phyloP scores from a whole-genome alignment of 2,113 vertebrate species.

The Micronycteris hirsuta region DNA sequence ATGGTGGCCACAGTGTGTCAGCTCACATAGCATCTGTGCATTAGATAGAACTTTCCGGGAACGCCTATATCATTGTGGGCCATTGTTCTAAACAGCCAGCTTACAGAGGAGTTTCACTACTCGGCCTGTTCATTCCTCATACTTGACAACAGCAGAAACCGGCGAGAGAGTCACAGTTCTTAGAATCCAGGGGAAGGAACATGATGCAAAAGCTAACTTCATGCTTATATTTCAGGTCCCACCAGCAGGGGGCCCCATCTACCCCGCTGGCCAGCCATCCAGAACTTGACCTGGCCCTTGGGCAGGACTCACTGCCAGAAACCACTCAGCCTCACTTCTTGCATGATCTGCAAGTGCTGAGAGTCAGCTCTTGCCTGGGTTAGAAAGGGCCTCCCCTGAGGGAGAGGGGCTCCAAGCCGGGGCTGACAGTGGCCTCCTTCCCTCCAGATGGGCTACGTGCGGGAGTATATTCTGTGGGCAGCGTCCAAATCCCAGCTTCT shows the following conservation, averaged over 20 bases:
- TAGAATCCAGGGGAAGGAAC: background rate
- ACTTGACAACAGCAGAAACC: background rate
- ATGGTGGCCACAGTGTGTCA: background rate
- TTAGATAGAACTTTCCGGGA: background rate
- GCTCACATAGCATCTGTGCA: background rate
- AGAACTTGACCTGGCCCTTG: background rate
- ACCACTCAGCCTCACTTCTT: background rate
- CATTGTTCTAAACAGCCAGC: background rate
- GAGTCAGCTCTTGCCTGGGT: background rate
- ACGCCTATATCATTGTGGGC: background rate
- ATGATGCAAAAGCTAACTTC: background rate
- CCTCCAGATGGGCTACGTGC: slow-evolving; percentile 94
- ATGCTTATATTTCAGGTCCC: background rate
- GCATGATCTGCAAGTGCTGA: background rate
- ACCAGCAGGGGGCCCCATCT: too few relatives aligned
- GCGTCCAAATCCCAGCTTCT: slow-evolving; percentile 96
- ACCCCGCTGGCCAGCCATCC: background rate
- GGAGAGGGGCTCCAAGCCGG: background rate
- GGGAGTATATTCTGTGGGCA: slow-evolving; percentile 97
- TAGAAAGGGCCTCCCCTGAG: background rate
- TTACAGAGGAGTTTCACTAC: background rate
- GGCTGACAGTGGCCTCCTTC: background rate
- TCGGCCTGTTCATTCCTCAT: background rate
- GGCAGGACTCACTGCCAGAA: background rate
- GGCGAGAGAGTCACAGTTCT: background rate